Conservation (phyloP, 2,113 vertebrate species). For the Globicephala melas region DNA sequence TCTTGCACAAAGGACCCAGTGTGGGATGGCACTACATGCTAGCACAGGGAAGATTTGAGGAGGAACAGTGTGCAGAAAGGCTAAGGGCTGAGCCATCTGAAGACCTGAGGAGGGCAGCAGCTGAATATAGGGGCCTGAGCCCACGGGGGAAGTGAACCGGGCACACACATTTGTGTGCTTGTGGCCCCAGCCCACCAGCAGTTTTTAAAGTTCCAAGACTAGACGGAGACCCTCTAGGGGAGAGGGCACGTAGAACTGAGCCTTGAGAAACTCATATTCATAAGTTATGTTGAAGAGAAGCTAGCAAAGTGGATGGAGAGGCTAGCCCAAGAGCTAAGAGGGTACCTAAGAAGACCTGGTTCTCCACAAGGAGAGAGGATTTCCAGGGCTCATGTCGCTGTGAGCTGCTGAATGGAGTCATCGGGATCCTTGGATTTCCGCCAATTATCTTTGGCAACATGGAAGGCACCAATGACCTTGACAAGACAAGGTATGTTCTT, state of each 20-base stretch:
- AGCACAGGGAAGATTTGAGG: background rate
- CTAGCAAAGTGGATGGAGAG: background rate
- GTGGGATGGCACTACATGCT: background rate
- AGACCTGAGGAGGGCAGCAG: background rate
- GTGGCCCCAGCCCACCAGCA: background rate
- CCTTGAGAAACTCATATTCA: background rate
- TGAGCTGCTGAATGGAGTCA: background rate
- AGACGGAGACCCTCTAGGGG: background rate
- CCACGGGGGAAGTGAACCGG: background rate
- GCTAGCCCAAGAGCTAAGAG: background rate
- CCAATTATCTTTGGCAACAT: background rate
- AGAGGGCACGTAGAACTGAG: background rate
- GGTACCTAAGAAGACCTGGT: background rate
- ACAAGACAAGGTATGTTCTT: conserved; percentile 21
- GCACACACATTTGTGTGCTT: background rate
- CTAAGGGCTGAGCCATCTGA: background rate
- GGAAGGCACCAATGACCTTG: background rate
- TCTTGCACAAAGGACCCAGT: background rate
- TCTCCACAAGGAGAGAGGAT: background rate
- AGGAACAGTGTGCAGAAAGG: background rate
- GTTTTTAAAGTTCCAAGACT: background rate
- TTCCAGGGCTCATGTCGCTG: background rate
- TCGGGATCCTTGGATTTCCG: background rate
- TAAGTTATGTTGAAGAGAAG: background rate
- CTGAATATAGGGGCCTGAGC: background rate